phyloP scores from a whole-genome alignment of 2,113 vertebrate genomes.

The Triplophysa siluroides region DNA sequence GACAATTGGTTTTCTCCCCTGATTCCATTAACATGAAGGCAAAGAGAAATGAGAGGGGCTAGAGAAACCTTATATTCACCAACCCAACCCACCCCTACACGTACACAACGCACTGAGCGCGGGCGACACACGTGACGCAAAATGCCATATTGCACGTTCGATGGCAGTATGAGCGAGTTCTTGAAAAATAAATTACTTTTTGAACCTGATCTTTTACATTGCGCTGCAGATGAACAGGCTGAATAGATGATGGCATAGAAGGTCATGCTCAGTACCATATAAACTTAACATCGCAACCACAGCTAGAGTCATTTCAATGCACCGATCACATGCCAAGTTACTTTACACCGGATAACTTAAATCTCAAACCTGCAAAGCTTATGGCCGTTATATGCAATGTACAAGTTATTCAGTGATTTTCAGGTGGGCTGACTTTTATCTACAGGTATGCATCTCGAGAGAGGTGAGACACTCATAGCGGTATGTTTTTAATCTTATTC shows the following conservation, averaged over 20 bases:
- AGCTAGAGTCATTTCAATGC: background rate
- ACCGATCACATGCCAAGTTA: background rate
- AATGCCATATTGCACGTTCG: background rate
- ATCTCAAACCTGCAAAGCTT: background rate
- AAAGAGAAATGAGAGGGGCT: constrained; percentile 72
- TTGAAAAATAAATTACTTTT: constrained; percentile 13
- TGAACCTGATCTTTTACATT: constrained; percentile 28
- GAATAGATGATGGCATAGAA: background rate
- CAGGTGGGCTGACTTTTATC: too few species aligned
- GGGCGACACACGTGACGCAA: background rate
- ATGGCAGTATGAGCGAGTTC: background rate
- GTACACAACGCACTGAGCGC: background rate
- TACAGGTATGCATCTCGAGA: too few species aligned
- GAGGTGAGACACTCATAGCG: too few species aligned
- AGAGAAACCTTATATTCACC: constrained; percentile 71
- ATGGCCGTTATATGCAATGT: background rate
- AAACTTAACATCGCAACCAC: background rate
- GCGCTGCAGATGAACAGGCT: constrained; percentile 5
- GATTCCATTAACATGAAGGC: constrained; percentile 90
- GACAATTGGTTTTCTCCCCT: constrained; percentile 89
- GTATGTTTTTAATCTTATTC: too few species aligned
- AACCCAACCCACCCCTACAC: constrained; percentile 47
- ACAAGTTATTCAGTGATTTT: too few species aligned
- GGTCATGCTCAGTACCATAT: background rate
- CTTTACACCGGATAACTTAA: constrained; percentile 1